Evolutionary conservation across 2,113 vertebrate genomes (phyloP), one percentile per base, ranked within the genome.

Genomic region (Sphaerodactylus townsendi): DNA sequence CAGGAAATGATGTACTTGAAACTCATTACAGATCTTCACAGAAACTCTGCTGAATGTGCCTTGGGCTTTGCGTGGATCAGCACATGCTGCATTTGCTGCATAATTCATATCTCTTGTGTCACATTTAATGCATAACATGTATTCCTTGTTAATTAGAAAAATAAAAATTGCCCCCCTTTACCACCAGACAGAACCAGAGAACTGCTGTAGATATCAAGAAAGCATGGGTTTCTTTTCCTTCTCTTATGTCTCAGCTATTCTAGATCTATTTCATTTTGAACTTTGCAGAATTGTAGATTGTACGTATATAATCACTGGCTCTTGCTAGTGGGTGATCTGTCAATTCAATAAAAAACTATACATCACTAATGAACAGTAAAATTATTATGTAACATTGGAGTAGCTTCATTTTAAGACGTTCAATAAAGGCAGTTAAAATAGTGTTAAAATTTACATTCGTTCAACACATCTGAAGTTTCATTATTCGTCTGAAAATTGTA

Each of bases 101-200:
- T 96, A 96, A 96, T 96, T 96, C 92, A 96, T 96, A 90, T 95
- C 96, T 96, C 96, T 92, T 87, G 96, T 96, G 96, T 90, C 94
- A 93, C 94, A 88, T 93, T 95, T 95, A 94, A 96, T 94, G 94
- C 95, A 93, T 91, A 95, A 95, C 95, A 95, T 94, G 93, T 78
- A 94, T 89, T 96, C 95, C 93, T 94, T 93, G 93, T 93, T 96
- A 95, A 96, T 95, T 95, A 96, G 92, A 90, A 94, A 96, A 95
- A 89, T 92, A 95, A 95, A 95, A 93, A 64, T 66, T 85, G 11
- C 90, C 91, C 84, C 90, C 88, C 90, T 87, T 93, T 95, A 95
- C 88, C 90, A 85, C 90, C 89, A 94, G 84, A 86, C 93, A 91
- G 94, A 93, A 85, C 66, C 81, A 91, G 74, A 46, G 91, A 92